These are phyloP conservation scores for Pleuronectes platessa DNA, from an alignment of 2,113 vertebrate genomes.

Conservation along the genomic window DNA sequence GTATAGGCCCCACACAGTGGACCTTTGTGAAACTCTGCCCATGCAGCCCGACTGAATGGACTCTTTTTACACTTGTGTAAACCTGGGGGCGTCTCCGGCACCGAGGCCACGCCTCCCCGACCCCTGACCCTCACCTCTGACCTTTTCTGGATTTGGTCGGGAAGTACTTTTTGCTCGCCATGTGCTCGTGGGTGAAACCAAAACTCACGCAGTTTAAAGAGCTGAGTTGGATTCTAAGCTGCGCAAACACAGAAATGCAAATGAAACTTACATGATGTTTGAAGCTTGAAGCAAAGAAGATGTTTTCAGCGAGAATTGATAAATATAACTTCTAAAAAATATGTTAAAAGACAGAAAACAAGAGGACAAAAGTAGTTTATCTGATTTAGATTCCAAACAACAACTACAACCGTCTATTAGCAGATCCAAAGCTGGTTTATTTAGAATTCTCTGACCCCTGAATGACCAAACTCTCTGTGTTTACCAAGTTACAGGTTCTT, in stretches of 20 bases:
- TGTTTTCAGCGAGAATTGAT: too few relatives aligned
- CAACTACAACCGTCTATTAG: background rate
- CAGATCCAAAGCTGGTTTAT: background rate
- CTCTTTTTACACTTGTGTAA: conserved; percentile 86
- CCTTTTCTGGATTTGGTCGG: conserved; percentile 78
- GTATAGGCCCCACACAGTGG: conserved; percentile 76
- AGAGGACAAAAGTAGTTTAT: background rate
- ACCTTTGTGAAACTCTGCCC: conserved; percentile 82
- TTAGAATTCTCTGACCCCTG: conserved; percentile 44
- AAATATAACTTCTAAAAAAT: background rate
- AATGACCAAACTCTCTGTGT: conserved; percentile 49
- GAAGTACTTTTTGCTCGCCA: conserved; percentile 62
- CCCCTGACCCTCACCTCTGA: conserved; percentile 82
- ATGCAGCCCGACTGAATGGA: conserved; percentile 80
- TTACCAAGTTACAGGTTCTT: conserved; percentile 60
- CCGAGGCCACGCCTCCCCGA: conserved; percentile 72
- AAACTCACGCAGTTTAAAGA: conserved; percentile 39
- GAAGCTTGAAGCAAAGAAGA: too few relatives aligned
- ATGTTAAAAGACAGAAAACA: fast-evolving
- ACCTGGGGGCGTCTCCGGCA: conserved; percentile 79
- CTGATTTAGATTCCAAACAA: background rate
- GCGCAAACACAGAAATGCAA: background rate
- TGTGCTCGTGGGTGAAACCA: conserved; percentile 55
- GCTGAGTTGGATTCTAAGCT: conserved; percentile 20
- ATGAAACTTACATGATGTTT: too few relatives aligned